Conservation (phyloP, 2,888 invertebrate species). For the Julus scanicus region DNA sequence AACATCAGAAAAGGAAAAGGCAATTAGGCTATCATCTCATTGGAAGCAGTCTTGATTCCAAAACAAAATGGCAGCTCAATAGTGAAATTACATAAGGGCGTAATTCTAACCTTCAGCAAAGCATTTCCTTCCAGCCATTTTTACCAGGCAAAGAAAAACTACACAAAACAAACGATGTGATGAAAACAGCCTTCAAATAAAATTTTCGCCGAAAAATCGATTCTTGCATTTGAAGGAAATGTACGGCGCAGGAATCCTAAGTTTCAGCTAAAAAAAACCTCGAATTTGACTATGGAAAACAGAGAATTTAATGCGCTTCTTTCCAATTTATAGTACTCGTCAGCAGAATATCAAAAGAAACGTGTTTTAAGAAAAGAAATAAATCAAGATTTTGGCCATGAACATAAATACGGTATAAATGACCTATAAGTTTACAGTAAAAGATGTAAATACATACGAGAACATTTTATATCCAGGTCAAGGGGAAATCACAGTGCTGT, state of each 20-base stretch:
- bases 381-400: too few species aligned
- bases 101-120: neutral
- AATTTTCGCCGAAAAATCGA: conserved; percentile 7
- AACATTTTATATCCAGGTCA: too few species aligned
- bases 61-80: neutral
- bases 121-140: neutral
- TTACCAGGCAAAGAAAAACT: neutral
- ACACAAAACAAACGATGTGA: conserved; percentile 9
- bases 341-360: neutral
- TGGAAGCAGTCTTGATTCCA: neutral
- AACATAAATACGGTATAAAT: too few species aligned
- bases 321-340: conserved; percentile 9
- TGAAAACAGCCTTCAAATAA: conserved; percentile 15
- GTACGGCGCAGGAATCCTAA: neutral
- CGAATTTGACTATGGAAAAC: neutral
- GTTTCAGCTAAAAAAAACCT: neutral
- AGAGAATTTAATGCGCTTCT: neutral
- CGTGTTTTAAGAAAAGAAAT: too few species aligned
- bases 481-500: too few species aligned
- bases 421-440: too few species aligned
- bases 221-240: neutral
- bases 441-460: too few species aligned
- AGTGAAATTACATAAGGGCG: neutral
- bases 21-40: conserved; percentile 16
- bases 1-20: neutral